These are phyloP conservation scores for Enhydra lutris DNA, from an alignment of 2,113 vertebrate species.

Conservation along the genomic window DNA sequence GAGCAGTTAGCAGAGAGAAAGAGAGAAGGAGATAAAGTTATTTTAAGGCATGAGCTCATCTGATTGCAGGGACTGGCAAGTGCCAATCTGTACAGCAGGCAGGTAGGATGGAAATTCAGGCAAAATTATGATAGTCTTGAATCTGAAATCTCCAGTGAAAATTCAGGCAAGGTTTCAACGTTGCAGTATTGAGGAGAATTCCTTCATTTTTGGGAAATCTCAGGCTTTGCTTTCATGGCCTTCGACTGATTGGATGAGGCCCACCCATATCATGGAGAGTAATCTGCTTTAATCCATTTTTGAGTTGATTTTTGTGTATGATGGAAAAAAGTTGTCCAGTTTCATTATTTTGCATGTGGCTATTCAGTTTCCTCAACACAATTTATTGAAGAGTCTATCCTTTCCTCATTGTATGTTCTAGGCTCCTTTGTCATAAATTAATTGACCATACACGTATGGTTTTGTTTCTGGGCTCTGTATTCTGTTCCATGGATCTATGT, in stretches of 20 bases:
- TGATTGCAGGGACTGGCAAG: neutral
- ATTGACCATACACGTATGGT: neutral
- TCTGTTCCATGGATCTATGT: neutral
- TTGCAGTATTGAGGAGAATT: neutral
- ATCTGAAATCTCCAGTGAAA: neutral
- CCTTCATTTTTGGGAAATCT: neutral
- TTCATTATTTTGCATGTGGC: neutral
- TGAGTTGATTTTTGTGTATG: neutral
- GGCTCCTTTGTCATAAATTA: neutral
- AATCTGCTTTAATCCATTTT: too few relatives aligned
- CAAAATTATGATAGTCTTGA: neutral
- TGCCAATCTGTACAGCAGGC: neutral
- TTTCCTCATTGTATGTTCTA: neutral
- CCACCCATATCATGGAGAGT: neutral
- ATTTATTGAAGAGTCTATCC: neutral
- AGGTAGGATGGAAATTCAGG: neutral
- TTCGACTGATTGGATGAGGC: neutral
- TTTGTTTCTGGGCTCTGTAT: neutral
- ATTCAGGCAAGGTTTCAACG: neutral
- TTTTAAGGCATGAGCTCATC: neutral
- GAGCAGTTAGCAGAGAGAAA: neutral
- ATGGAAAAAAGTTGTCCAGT: neutral
- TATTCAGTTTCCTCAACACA: neutral
- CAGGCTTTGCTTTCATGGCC: neutral
- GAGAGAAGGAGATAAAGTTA: neutral